A percentile compares a stretch with the other conserved stretches of the same genome.
Conservation (phyloP, 2,888 invertebrate genomes). For the Odiellus spinosus region DNA sequence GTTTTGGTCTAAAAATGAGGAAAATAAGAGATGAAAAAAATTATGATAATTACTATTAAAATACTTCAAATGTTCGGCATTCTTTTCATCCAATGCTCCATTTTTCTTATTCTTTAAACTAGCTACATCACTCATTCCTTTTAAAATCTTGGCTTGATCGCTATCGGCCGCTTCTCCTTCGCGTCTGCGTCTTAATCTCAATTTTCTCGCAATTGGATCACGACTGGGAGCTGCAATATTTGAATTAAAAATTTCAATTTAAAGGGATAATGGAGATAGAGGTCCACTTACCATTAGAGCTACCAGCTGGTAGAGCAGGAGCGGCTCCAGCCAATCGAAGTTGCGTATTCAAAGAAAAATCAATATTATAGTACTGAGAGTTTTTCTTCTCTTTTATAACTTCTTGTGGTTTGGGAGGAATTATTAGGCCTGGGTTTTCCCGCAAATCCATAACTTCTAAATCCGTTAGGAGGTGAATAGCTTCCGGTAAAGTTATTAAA, state of each 20-base stretch:
- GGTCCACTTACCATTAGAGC: conserved; percentile 47
- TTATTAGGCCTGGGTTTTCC: conserved; percentile 81
- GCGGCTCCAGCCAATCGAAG: conserved; percentile 77
- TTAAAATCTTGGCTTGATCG: conserved; percentile 72
- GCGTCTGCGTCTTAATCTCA: conserved; percentile 66
- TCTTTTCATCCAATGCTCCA: conserved; percentile 33
- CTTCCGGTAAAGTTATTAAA: conserved; percentile 89
- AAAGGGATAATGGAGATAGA: conserved; percentile 15
- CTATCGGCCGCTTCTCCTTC: conserved; percentile 61
- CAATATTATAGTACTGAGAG: conserved; percentile 78
- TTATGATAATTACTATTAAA: conserved; percentile 15
- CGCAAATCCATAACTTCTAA: conserved; percentile 73
- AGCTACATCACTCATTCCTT: conserved; percentile 70
- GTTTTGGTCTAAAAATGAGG: conserved; percentile 54
- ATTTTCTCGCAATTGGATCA: conserved; percentile 88
- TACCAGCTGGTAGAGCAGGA: conserved; percentile 48
- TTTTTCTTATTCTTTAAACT: conserved; percentile 61
- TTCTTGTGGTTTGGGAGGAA: conserved; percentile 86
- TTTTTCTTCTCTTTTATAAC: conserved; percentile 48
- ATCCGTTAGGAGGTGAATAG: conserved; percentile 83
- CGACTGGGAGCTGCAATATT: conserved; percentile 40
- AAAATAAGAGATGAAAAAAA: conserved; percentile 12
- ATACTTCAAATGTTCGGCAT: conserved; percentile 52
- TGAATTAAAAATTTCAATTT: not conserved
- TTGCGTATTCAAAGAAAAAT: conserved; percentile 93